Conservation (phyloP, 2,888 invertebrate species). For the Chrysomela aeneicollis region DNA sequence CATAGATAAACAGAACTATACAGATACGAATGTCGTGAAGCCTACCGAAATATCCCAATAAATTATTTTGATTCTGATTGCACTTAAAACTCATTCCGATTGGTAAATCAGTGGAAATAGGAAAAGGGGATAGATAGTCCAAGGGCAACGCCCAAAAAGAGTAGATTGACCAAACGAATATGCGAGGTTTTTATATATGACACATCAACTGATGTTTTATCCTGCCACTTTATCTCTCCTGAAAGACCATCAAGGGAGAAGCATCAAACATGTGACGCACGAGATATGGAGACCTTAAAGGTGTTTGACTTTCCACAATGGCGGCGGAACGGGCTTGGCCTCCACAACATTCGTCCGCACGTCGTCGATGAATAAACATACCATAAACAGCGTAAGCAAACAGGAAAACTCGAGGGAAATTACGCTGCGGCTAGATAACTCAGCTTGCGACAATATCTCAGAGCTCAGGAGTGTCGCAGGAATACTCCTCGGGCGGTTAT, state of each 20-base stretch:
- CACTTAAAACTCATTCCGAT: too few species aligned
- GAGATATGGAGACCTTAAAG: slow-evolving; percentile 14
- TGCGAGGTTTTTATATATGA: too few species aligned
- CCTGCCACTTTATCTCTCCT: neutral
- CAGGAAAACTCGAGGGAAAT: slow-evolving; percentile 61
- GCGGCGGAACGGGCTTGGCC: slow-evolving; percentile 22
- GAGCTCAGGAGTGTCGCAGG: slow-evolving; percentile 52
- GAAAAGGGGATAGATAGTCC: too few species aligned
- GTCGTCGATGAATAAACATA: slow-evolving; percentile 46
- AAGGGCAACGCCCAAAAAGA: too few species aligned
- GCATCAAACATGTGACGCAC: neutral
- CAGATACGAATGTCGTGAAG: too few species aligned
- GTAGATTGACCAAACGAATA: too few species aligned
- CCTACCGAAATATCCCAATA: too few species aligned
- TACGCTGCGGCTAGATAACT: slow-evolving; percentile 53
- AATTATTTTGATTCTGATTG: too few species aligned
- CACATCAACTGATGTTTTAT: too few species aligned
- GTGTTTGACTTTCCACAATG: slow-evolving; percentile 35
- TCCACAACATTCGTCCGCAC: slow-evolving; percentile 27
- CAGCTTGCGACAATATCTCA: slow-evolving; percentile 50
- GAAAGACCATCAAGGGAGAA: neutral
- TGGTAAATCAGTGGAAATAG: too few species aligned
- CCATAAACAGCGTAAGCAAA: slow-evolving; percentile 62
- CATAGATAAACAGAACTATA: too few species aligned
- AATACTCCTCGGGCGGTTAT: slow-evolving; percentile 44